Evolutionary conservation across 2,888 invertebrate genomes (phyloP).

Genomic region (Neuroscelio doddi): DNA sequence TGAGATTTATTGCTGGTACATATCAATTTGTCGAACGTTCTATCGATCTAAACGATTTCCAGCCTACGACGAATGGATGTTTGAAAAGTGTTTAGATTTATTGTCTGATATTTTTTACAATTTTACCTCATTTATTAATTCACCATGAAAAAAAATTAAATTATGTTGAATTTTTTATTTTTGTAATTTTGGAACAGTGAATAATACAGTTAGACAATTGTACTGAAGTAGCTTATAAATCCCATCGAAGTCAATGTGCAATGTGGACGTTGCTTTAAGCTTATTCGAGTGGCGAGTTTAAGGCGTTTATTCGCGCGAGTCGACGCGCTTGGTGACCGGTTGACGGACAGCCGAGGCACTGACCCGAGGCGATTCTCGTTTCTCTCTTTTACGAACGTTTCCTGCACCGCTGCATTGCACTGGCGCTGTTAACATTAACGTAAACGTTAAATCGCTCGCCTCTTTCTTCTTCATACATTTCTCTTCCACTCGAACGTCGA

Average conservation of each 20-base stretch:
- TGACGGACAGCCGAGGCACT: constrained; percentile 58
- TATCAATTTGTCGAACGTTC: constrained; percentile 42
- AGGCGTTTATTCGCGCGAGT: constrained; percentile 50
- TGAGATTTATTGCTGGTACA: constrained; percentile 37
- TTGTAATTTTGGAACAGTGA: too few relatives aligned
- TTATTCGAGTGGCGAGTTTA: constrained; percentile 31
- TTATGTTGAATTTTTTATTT: too few relatives aligned
- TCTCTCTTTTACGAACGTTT: constrained; percentile 47
- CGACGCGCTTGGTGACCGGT: constrained; percentile 55
- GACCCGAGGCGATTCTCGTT: constrained; percentile 54
- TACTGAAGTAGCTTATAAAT: constrained; percentile 1
- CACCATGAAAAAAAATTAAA: constrained; percentile 12
- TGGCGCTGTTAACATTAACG: constrained; percentile 32
- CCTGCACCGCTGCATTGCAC: constrained; percentile 41
- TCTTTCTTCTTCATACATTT: constrained; percentile 26
- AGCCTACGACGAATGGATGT: constrained; percentile 38
- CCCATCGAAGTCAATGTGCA: constrained; percentile 7
- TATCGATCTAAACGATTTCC: constrained; percentile 38
- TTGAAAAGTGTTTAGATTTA: constrained; percentile 42
- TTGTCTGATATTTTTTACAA: constrained; percentile 34
- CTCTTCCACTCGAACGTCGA: constrained; percentile 21
- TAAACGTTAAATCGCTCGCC: constrained; percentile 37
- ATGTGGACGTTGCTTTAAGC: constrained; percentile 43
- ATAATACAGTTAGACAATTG: too few relatives aligned
- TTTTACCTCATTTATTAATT: constrained; percentile 22